Evolutionary conservation across 2,797 vertebrate species (phyloP), one percentile per base, ranked within the genome.

Genomic region (Antennarius maculatus): DNA sequence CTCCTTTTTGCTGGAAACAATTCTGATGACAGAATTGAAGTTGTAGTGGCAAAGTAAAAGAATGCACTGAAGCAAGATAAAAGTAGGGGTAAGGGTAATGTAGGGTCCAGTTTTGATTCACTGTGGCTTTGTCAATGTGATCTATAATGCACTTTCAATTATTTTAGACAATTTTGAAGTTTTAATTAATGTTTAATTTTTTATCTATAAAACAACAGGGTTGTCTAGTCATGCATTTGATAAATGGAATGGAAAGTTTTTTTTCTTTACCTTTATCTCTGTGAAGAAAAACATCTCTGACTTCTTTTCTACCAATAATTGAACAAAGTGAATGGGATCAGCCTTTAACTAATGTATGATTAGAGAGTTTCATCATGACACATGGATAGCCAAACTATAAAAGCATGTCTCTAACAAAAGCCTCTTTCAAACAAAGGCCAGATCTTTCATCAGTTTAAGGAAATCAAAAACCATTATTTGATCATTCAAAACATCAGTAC

Each of bases 291-390:
- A 17, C 3, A 3, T 34, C 14, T 18, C 6, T 18, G 10, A 4
- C 34, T 41, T 13, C 18, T n/a, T 23, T 47, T 31, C 31, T 41
- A 23, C 13, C n/a, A 16, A 57, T 51, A 63, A 67, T 46, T 50
- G 5, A 54, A 52, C 51, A 71, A 52, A 66, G 66, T 54, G n/a
- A 66, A 66, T 28, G 10, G 39, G 17, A 46, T 55, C n/a, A 34
- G 28, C 10, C 4, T 37, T 15, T 16, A 3, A 37, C 0, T 45
- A 16, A 28, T 54, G 39, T 13, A 28, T 48, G 65, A 51, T 60
- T 18, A 64, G 16, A 51, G 4, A 37, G 1, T 69, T 17, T 13
- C 31, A 27, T 16, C 49, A n/a, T 16, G 43, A 7, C 2, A 0
- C 43, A n/a, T 34, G 11, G 47, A 60, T 10, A 61, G 51, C 15